These are phyloP conservation scores for Calliphora vicina DNA, from an alignment of 1,140 invertebrate species.

Conservation along the genomic window DNA sequence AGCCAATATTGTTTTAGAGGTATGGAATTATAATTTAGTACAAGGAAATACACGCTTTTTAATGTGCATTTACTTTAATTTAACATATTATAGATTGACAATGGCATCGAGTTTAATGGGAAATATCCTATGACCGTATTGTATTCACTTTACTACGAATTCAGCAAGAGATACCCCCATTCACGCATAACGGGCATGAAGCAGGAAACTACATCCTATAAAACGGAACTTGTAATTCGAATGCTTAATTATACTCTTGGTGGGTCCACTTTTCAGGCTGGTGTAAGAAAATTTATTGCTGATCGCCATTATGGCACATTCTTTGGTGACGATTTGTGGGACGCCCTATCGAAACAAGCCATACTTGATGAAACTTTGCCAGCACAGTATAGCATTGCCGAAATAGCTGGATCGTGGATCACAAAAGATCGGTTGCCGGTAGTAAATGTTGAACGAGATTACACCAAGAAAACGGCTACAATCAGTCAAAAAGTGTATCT, in stretches of 20 bases:
- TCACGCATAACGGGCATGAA: slow-evolving; percentile 76
- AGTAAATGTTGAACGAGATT: slow-evolving; percentile 76
- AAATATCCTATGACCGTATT: slow-evolving; percentile 79
- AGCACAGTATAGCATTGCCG: slow-evolving; percentile 68
- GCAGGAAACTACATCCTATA: slow-evolving; percentile 73
- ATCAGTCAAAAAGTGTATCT: slow-evolving; percentile 76
- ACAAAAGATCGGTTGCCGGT: slow-evolving; percentile 82
- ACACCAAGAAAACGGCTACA: slow-evolving; percentile 69
- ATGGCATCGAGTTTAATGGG: slow-evolving; percentile 73
- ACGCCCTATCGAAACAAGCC: slow-evolving; percentile 74
- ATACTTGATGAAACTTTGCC: slow-evolving; percentile 68
- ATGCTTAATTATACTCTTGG: slow-evolving; percentile 92
- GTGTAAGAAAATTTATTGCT: slow-evolving; percentile 75
- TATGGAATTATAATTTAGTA: slow-evolving; percentile 51
- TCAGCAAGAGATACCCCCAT: slow-evolving; percentile 75
- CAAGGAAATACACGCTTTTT: background rate
- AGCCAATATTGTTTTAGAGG: slow-evolving; percentile 71
- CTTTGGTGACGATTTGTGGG: slow-evolving; percentile 82
- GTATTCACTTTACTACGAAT: slow-evolving; percentile 79
- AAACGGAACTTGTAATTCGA: slow-evolving; percentile 87
- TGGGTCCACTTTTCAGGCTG: slow-evolving; percentile 77
- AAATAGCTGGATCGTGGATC: slow-evolving; percentile 82
- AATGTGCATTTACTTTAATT: background rate
- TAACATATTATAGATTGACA: slow-evolving; percentile 69
- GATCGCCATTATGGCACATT: slow-evolving; percentile 77